Evolutionary conservation across 2,888 invertebrate genomes (phyloP), one percentile per base, ranked within the genome.

Genomic region (Drosophila macrospina): DNA sequence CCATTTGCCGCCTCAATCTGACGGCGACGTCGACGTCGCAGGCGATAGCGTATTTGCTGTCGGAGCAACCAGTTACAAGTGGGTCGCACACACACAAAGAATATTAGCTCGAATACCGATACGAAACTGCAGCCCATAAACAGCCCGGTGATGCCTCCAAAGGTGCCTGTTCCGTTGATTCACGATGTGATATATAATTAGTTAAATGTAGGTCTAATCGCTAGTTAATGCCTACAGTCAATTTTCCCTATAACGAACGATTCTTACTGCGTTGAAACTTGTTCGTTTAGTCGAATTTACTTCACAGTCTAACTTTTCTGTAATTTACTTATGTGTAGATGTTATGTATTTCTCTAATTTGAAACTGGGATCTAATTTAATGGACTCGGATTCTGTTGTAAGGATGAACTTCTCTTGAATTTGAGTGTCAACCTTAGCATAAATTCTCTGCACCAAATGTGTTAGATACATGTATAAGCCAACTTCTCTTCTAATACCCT

Each of bases 51-150:
- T 52, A 90, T 86, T 69, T 80, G 79, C 44, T 86, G 80, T 16
- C 78, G 73, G 11, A 88, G 85, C 44, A 89, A 48, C 90, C 90
- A 90, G 71, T 90, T 83, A 55, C 90, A 89, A 11, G 85, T 67
- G 15, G 91, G 91, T 30, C 91, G 86, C 20, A 91, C 86, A 41
- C 88, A 84, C n/a, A 83, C 66, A 20, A 91, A 91, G 71, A 91
- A 93, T 28, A 95, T 75, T 20, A 95, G 80, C 89, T 96, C 95
- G 54, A 95, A 93, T 5, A 93, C 93, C 0, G 95, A 94, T 73
- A 95, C 94, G 10, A 95, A 92, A 50, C 95, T 95, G 86, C 95
- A 95, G 7, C 95, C 96, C 44, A 95, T 93, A 92, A 95, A 94
- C 13, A 96, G 91, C 26, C 95, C 94, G 0, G 95, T 92, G 2